Percentiles rank a stretch among this genome's conserved stretches.
Conservation (phyloP, 2,113 vertebrate genomes). For the Pterocles orientalis region DNA sequence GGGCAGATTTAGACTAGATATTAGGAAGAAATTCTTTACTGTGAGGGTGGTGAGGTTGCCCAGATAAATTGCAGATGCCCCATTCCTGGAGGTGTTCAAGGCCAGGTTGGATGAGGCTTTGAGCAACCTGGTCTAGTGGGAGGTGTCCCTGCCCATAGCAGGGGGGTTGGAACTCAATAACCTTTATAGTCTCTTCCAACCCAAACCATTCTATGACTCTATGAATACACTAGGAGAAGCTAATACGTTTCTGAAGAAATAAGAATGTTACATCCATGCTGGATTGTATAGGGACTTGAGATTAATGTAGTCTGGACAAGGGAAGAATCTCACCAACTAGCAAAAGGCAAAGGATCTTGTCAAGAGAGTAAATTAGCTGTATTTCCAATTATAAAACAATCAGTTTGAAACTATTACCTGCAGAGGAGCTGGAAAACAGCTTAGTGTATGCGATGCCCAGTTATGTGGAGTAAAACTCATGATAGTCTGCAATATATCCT, state of each 20-base stretch:
- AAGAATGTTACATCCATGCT: background rate
- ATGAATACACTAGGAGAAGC: background rate
- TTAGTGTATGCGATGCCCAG: constrained; percentile 97
- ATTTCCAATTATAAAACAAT: background rate
- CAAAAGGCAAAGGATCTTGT: background rate
- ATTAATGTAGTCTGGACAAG: background rate
- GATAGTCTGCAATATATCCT: constrained; percentile 98
- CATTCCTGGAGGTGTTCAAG: too few relatives aligned
- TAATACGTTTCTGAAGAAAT: background rate
- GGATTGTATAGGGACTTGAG: background rate
- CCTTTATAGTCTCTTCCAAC: too few relatives aligned
- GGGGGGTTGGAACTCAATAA: too few relatives aligned
- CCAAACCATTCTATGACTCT: too few relatives aligned
- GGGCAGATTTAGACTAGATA: too few relatives aligned
- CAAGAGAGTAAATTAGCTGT: background rate
- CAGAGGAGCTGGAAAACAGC: constrained; percentile 95
- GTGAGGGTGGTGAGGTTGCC: too few relatives aligned
- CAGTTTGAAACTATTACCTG: constrained; percentile 82
- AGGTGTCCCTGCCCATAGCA: too few relatives aligned
- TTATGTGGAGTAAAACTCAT: constrained; percentile 99
- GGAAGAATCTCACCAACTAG: background rate
- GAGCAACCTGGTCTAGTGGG: too few relatives aligned
- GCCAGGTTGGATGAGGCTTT: too few relatives aligned
- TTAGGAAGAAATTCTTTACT: too few relatives aligned
- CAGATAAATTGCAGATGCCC: too few relatives aligned